Conservation (phyloP, 2,888 invertebrate species). For the Dasysyrphus albostriatus region DNA sequence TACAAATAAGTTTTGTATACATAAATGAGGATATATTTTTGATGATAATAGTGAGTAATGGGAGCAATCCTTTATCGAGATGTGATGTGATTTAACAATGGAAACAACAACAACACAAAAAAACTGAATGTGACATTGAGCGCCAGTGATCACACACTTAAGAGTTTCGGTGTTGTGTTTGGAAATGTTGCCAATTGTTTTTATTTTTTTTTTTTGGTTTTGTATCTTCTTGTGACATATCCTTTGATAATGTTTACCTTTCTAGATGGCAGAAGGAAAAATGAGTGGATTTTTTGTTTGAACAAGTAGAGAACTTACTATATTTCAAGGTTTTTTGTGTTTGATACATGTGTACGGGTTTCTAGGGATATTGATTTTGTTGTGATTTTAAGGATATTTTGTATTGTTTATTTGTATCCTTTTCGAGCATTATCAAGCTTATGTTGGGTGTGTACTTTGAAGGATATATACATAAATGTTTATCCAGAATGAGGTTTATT, state of each 20-base stretch:
- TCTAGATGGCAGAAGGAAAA: neutral
- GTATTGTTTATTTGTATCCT: neutral
- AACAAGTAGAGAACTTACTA: conserved; percentile 6
- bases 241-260: conserved; percentile 30
- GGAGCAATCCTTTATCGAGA: conserved; percentile 68
- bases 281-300: conserved; percentile 17
- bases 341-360: neutral
- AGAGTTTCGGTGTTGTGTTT: conserved; percentile 27
- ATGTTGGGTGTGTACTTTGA: neutral
- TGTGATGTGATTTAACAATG: conserved; percentile 68
- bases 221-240: neutral
- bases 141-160: conserved; percentile 33
- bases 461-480: neutral
- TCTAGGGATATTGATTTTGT: conserved; percentile 5
- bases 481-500: neutral
- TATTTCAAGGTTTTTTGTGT: conserved; percentile 11
- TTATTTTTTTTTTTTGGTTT: neutral
- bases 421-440: conserved; percentile 13
- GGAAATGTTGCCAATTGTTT: conserved; percentile 28
- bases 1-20: conserved; percentile 3
- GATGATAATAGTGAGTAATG: conserved; percentile 68
- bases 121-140: conserved; percentile 42
- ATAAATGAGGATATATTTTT: conserved; percentile 35
- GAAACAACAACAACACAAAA: conserved; percentile 55
- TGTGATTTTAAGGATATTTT: conserved; percentile 26